Percentiles rank a stretch among this genome's conserved stretches.
Evolutionary conservation across 2,888 invertebrate species (phyloP).

Genomic region (Cryptophagus acutangulus): DNA sequence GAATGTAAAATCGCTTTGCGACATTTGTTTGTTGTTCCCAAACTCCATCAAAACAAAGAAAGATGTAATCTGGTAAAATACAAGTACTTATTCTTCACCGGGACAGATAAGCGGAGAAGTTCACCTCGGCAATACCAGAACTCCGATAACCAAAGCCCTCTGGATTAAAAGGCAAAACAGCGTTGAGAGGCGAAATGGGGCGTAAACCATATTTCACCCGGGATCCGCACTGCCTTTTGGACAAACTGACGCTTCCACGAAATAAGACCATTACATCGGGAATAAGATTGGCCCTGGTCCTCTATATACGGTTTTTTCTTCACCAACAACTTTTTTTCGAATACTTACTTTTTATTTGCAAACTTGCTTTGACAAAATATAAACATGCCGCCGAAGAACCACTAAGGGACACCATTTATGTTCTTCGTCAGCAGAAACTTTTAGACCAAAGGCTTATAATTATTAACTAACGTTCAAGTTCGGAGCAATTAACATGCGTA

Average conservation of each 20-base stretch:
- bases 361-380: no score
- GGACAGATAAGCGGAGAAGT: slow-evolving; percentile 16
- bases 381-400: no score
- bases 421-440: no score
- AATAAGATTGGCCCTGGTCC: no score
- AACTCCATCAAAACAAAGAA: slow-evolving; percentile 16
- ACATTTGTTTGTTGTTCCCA: slow-evolving; percentile 11
- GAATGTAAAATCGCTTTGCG: slow-evolving; percentile 17
- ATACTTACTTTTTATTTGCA: no score
- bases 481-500: no score
- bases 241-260: slow-evolving; percentile 27
- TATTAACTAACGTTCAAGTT: no score
- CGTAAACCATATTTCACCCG: slow-evolving; percentile 35
- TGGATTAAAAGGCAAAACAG: slow-evolving; percentile 33
- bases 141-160: slow-evolving; percentile 19
- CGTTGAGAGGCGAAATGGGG: slow-evolving; percentile 37
- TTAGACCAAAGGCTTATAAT: no score
- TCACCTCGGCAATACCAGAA: slow-evolving; percentile 17
- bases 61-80: slow-evolving; percentile 22
- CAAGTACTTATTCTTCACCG: slow-evolving; percentile 21
- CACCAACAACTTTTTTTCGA: no score
- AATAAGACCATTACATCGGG: slow-evolving; percentile 30
- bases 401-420: no score
- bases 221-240: slow-evolving; percentile 23
- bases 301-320: no score